Base-by-base conservation (phyloP, 2,888 invertebrate genomes). In the Agrotis clavis region DNA sequence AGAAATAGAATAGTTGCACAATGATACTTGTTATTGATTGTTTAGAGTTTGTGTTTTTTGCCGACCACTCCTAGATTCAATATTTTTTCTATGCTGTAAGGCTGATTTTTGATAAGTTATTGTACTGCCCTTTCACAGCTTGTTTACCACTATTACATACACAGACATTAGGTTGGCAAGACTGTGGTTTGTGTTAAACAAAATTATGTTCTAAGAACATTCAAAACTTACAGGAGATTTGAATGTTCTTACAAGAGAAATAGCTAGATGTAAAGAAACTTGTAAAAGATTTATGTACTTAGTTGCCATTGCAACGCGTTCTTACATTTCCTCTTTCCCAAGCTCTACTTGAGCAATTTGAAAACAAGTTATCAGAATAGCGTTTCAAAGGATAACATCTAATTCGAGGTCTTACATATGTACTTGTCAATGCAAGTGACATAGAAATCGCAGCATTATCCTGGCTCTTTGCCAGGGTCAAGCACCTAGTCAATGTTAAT, bases 1-100 rank as follows among this genome's bases (percentile, higher is more conserved):
- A 69, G 25, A 51, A 66, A 59, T n/a, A 19, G 25, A 76, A 67
- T 57, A 57, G 11, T 80, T 83, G 35, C 80, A 51, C 61, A 83
- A 74, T 74, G 7, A 59, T 51, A 67, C 21, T 50, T 60, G 21
- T 48, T 68, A 63, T 54, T 53, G 41, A 59, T 69, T 54, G 59
- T 80, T 67, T 61, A 60, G 19, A n/a, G 61, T 50, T 62, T 16
- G 13, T 63, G 21, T 50, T 21, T 59, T 18, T 51, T 65, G 18
- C 35, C 48, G 18, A 66, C 41, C 54, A 63, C 47, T 41, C 70
- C 65, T 47, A 11, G 16, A 13, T 19, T 30, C 63, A 9, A 19
- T 79, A 18, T 76, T 19, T 11, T 13, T 51, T 35, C 35, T 53
- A 11, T 2, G n/a, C 1, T 41, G 30, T 35, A 25, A 21, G 11